A percentile compares a stretch with the other conserved stretches of the same genome.
phyloP scores from a whole-genome alignment of 2,888 invertebrate genomes.

The Macrophya annulata region DNA sequence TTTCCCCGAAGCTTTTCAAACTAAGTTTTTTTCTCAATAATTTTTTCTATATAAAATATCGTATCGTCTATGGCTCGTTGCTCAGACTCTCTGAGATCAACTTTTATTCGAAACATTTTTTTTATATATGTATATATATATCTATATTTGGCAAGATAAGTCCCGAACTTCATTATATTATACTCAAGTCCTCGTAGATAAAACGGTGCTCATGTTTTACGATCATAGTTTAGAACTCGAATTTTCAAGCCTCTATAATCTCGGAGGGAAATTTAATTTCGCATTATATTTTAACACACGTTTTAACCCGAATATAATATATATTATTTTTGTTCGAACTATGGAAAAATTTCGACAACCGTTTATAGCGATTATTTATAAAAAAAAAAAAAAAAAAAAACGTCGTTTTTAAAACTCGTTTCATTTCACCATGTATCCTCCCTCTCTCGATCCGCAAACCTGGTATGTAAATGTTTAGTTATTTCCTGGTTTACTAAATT shows the following conservation, averaged over 20 bases:
- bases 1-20: background rate
- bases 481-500: slow-evolving; percentile 37
- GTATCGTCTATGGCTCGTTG: background rate
- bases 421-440: background rate
- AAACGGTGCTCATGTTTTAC: slow-evolving; percentile 16
- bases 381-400: too few species aligned
- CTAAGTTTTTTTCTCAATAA: too few species aligned
- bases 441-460: background rate
- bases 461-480: slow-evolving; percentile 37
- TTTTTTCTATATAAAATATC: background rate
- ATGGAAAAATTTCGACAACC: background rate
- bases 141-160: background rate
- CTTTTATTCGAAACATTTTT: background rate
- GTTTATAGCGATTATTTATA: background rate
- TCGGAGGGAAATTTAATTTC: background rate
- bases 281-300: background rate
- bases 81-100: background rate
- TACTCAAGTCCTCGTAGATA: slow-evolving; percentile 7
- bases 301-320: background rate
- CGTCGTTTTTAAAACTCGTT: slow-evolving; percentile 3
- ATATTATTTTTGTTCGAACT: background rate
- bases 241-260: background rate
- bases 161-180: background rate
- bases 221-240: slow-evolving; percentile 6
- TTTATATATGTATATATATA: background rate